phyloP scores from a whole-genome alignment of 2,797 vertebrate genomes.

The Chaenodraco wilsoni region DNA sequence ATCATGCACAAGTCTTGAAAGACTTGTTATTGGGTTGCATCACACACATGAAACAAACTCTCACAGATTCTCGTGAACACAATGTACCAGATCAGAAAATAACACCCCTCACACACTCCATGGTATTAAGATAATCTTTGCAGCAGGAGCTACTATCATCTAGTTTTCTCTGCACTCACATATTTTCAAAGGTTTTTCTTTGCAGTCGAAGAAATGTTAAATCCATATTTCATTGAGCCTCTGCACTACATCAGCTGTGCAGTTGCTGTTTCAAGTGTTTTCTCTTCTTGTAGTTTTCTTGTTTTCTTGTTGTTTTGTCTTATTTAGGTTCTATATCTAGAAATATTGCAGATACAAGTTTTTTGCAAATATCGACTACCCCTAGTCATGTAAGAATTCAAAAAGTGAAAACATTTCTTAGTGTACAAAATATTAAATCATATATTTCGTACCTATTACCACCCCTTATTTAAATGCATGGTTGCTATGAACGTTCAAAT shows the following conservation, averaged over 20 bases:
- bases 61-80: slow-evolving; percentile 6
- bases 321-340: not conserved
- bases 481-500: too few relatives aligned
- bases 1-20: slow-evolving; percentile 13
- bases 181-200: too few relatives aligned
- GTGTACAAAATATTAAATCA: not conserved
- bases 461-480: too few relatives aligned
- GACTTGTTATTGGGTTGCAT: slow-evolving; percentile 20
- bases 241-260: not conserved
- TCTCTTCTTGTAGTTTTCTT: not conserved
- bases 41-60: not conserved
- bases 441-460: not conserved
- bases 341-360: not conserved
- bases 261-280: not conserved
- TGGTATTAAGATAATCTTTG: slow-evolving; percentile 2
- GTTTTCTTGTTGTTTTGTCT: not conserved
- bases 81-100: slow-evolving; percentile 16
- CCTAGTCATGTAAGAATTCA: not conserved
- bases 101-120: not conserved
- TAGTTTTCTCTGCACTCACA: not conserved
- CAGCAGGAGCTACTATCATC: not conserved
- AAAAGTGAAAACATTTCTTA: not conserved
- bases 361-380: not conserved
- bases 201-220: not conserved
- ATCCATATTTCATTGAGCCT: not conserved